phyloP scores from a whole-genome alignment of 2,888 invertebrate species.

The Sarcophaga carnaria region DNA sequence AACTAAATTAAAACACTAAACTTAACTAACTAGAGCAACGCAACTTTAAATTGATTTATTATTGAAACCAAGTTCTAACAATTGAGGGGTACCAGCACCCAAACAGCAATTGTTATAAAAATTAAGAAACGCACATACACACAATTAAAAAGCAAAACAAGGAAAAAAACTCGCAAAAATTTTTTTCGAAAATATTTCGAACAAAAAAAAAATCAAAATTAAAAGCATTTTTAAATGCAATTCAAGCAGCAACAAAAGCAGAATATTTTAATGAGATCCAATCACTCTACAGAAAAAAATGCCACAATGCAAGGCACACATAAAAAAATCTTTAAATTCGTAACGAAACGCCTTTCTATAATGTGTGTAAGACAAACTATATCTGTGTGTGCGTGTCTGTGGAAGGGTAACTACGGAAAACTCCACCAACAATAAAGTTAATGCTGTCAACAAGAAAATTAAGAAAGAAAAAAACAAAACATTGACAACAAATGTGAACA shows the following conservation, averaged over 20 bases:
- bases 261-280: constrained; percentile 67
- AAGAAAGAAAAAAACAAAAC: constrained; percentile 30
- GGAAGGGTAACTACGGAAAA: background rate
- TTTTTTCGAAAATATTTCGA: too few relatives aligned
- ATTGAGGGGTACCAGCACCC: constrained; percentile 52
- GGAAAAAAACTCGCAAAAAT: background rate
- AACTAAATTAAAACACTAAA: constrained; percentile 15
- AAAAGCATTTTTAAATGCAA: constrained; percentile 37
- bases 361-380: background rate
- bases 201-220: too few relatives aligned
- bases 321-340: constrained; percentile 31
- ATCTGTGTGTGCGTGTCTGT: background rate
- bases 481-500: constrained; percentile 6
- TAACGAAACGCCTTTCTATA: constrained; percentile 54
- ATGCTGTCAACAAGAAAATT: constrained; percentile 14
- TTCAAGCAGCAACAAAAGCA: constrained; percentile 48
- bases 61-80: constrained; percentile 38
- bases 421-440: constrained; percentile 1
- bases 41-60: constrained; percentile 42
- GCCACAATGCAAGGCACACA: constrained; percentile 5
- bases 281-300: constrained; percentile 23
- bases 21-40: background rate
- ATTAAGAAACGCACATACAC: background rate
- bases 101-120: background rate
- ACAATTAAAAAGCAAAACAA: background rate